Base-by-base conservation (phyloP, 2,113 vertebrate species). In the Chloropsis cyanopogon region DNA sequence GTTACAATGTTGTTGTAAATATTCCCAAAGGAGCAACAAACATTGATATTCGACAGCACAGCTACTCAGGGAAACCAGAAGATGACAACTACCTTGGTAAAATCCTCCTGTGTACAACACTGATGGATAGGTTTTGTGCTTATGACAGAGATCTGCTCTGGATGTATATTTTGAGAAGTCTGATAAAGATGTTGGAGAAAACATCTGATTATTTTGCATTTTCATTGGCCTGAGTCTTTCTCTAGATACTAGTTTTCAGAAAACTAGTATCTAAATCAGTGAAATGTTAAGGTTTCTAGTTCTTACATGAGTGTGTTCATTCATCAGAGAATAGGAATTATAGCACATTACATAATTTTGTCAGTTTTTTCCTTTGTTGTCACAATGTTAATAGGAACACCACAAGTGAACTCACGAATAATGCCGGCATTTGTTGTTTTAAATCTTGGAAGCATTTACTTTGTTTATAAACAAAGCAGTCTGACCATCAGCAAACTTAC, bases 11-110 rank as follows among this genome's bases (percentile, higher is more conserved):
- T 14, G 97, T 99, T 83, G 98, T 99, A 76, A 98, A 98, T 91
- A 99, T 99, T 97, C 99, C 99, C 53, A 97, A 97, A n/a, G 99
- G 99, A 97, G 99, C 99, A 87, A 99, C 98, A 86, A 99, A 99
- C 95, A 98, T 99, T 92, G 99, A 99, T 82, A 97, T 99, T 97
- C 98, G 68, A 81, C 99, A 99, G 96, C 98, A 99, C 97, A 99
- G 99, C 98, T 99, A 99, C 97, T 99, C 99, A 79, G 99, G 99
- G 91, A 98, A 98, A 89, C 98, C 99, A 86, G 99, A 99, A 95
- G 99, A 99, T 96, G 99, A 99, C 98, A 99, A 98, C 97, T 99
- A 99, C 97, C 98, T 99, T 91, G 99, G 99, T 99, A 98, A 98
- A 98, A 96, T 42, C 64, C 80, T 96, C 29, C 46, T 77, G 47